These are phyloP conservation scores for Epinephelus cyanopodus DNA, from an alignment of 2,113 vertebrate genomes.

Conservation along the genomic window DNA sequence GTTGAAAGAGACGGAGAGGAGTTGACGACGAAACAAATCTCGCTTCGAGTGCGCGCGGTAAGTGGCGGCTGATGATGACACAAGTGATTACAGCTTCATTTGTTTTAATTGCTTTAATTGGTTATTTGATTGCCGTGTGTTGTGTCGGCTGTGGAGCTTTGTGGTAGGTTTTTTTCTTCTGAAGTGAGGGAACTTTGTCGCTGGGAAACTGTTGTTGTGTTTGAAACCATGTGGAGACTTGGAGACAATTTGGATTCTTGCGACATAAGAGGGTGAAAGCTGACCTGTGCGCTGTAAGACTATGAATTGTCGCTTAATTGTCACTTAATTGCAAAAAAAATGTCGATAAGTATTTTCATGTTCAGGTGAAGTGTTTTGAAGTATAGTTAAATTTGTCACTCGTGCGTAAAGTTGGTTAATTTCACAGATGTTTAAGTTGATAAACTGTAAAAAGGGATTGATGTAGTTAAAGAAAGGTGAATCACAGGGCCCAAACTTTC, in stretches of 20 bases:
- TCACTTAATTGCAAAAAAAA: background rate
- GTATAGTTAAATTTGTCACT: background rate
- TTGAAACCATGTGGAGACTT: slow-evolving; percentile 3
- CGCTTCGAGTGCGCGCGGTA: slow-evolving; percentile 56
- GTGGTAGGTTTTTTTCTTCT: background rate
- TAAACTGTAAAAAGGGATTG: background rate
- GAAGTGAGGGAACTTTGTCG: slow-evolving; percentile 25
- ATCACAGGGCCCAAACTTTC: slow-evolving; percentile 4
- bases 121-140: slow-evolving; percentile 39
- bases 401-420: background rate
- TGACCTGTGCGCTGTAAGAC: background rate
- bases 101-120: slow-evolving; percentile 62
- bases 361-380: background rate
- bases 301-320: background rate
- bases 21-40: slow-evolving; percentile 22
- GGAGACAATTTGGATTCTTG: background rate
- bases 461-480: background rate
- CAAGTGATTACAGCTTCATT: slow-evolving; percentile 29
- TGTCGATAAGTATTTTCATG: no score
- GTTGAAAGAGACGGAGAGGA: slow-evolving; percentile 45
- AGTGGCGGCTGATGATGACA: slow-evolving; percentile 40
- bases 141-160: background rate
- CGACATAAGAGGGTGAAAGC: no score
- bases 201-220: background rate
- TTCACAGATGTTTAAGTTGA: no score